Evolutionary conservation across 2,888 invertebrate genomes (phyloP).

Genomic region (Cacoxenus indagator): DNA sequence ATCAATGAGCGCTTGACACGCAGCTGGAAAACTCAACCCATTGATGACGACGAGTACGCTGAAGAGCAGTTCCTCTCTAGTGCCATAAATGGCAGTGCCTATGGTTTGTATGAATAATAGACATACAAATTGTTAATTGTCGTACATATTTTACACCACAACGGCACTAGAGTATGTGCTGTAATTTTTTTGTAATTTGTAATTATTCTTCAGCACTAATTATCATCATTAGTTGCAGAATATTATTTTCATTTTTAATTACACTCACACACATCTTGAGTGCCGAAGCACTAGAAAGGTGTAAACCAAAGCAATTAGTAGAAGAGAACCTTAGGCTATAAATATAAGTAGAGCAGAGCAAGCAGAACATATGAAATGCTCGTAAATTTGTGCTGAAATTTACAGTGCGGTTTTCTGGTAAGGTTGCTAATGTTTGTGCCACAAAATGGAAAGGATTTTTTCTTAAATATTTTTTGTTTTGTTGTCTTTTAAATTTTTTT

Average conservation of each 20-base stretch:
- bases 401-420: neutral
- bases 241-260: slow-evolving; percentile 39
- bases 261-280: neutral
- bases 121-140: slow-evolving; percentile 30
- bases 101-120: slow-evolving; percentile 22
- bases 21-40: neutral
- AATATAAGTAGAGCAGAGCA: neutral
- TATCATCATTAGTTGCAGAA: slow-evolving; percentile 19
- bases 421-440: too few relatives aligned
- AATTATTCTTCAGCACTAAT: slow-evolving; percentile 23
- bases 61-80: neutral
- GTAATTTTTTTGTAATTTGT: neutral
- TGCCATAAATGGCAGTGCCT: neutral
- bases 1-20: slow-evolving; percentile 9
- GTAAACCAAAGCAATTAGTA: slow-evolving; percentile 23
- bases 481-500: too few relatives aligned
- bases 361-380: neutral
- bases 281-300: slow-evolving; percentile 11
- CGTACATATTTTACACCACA: slow-evolving; percentile 18
- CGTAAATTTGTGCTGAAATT: neutral
- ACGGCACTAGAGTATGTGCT: neutral
- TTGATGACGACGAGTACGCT: neutral
- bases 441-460: too few relatives aligned
- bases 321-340: neutral
- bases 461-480: too few relatives aligned